phyloP scores from a whole-genome alignment of 2,113 vertebrate genomes.

The Notothenia rossii region DNA sequence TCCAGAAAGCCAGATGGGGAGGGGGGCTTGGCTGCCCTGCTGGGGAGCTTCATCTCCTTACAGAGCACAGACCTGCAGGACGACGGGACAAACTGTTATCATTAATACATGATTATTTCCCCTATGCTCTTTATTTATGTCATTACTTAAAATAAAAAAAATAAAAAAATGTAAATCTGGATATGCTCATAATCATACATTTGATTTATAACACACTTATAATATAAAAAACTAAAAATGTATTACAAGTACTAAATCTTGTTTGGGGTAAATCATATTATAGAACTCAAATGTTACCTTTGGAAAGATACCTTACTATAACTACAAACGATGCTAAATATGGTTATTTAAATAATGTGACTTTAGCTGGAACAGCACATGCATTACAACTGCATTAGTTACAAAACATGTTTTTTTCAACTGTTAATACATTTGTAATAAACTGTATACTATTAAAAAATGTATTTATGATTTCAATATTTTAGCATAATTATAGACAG shows the following conservation, averaged over 20 bases:
- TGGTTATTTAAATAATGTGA: not conserved
- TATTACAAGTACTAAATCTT: no score
- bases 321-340: not conserved
- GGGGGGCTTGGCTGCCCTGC: slow-evolving; percentile 80
- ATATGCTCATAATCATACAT: not conserved
- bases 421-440: not conserved
- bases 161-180: no score
- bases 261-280: no score
- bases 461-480: not conserved
- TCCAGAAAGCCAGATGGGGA: slow-evolving; percentile 96
- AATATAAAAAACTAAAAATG: no score
- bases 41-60: slow-evolving; percentile 86
- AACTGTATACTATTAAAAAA: not conserved
- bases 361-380: not conserved
- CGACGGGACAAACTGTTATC: slow-evolving; percentile 1
- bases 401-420: not conserved
- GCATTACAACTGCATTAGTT: not conserved
- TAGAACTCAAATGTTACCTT: not conserved
- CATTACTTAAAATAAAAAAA: no score
- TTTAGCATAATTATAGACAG: not conserved
- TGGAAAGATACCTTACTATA: not conserved
- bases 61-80: slow-evolving; percentile 85
- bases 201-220: no score
- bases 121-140: no score
- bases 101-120: no score